phyloP scores from a whole-genome alignment of 2,888 invertebrate species.

The Drosophila acutilabella region DNA sequence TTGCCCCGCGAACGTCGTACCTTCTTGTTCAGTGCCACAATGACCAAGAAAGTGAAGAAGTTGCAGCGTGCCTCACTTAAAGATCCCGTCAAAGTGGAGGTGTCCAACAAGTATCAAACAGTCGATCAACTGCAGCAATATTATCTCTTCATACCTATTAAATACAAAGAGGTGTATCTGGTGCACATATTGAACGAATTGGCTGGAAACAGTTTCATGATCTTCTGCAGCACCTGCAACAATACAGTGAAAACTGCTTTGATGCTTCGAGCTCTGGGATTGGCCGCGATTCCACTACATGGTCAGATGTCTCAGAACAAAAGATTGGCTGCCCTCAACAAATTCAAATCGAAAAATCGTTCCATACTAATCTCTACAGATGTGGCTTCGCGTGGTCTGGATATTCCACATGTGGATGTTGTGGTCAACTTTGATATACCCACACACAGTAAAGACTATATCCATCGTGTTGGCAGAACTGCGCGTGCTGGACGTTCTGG shows the following conservation, averaged over 20 bases:
- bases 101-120: constrained; percentile 98
- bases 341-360: constrained; percentile 97
- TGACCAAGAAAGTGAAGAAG: constrained; percentile 99
- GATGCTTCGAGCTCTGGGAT: constrained; percentile 94
- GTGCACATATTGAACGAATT: constrained; percentile 97
- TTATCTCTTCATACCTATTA: constrained; percentile 97
- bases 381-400: constrained; percentile 98
- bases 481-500: constrained; percentile 98
- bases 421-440: constrained; percentile 99
- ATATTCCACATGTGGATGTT: constrained; percentile 99
- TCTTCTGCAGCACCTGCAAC: constrained; percentile 98
- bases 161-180: constrained; percentile 98
- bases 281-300: constrained; percentile 98
- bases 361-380: constrained; percentile 99
- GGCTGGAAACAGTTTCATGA: constrained; percentile 97
- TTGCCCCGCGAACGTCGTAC: constrained; percentile 97
- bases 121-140: constrained; percentile 98
- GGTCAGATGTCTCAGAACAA: constrained; percentile 99
- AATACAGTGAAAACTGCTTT: constrained; percentile 95
- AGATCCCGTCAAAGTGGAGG: constrained; percentile 98
- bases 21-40: constrained; percentile 98
- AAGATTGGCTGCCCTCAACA: constrained; percentile 96
- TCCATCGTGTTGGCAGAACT: constrained; percentile 98
- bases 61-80: constrained; percentile 96
- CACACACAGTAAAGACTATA: constrained; percentile 99